Evolutionary conservation across 2,888 invertebrate genomes (phyloP).

Genomic region (Pseudolycoriella hygida): DNA sequence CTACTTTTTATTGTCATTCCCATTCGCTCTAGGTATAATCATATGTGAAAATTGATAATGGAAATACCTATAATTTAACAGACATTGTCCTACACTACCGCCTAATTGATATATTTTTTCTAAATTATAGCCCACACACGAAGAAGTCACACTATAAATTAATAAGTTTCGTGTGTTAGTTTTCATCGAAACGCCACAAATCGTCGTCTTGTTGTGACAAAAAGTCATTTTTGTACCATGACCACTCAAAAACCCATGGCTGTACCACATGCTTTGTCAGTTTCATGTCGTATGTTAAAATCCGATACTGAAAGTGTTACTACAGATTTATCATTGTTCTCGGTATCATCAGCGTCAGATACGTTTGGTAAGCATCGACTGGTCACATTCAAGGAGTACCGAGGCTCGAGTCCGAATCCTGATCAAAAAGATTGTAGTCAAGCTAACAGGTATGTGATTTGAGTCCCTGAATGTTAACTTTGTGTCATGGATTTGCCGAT

Average conservation of each 20-base stretch:
- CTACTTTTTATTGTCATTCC: too few relatives aligned
- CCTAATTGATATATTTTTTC: too few relatives aligned
- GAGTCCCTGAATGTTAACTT: not conserved
- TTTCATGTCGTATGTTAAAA: slow-evolving; percentile 46
- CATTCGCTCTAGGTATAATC: too few relatives aligned
- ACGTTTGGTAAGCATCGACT: slow-evolving; percentile 24
- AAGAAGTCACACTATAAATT: too few relatives aligned
- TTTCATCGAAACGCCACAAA: too few relatives aligned
- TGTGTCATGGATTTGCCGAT: not conserved
- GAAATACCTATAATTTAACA: too few relatives aligned
- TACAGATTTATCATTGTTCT: slow-evolving; percentile 64
- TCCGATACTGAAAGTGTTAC: slow-evolving; percentile 74
- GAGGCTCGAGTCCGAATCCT: slow-evolving; percentile 57
- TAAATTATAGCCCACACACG: too few relatives aligned
- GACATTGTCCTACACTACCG: too few relatives aligned
- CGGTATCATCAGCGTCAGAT: slow-evolving; percentile 48
- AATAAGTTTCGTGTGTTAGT: too few relatives aligned
- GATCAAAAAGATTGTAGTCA: slow-evolving; percentile 32
- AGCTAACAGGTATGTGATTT: slow-evolving; percentile 9
- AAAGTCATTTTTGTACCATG: too few relatives aligned
- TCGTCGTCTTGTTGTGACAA: too few relatives aligned
- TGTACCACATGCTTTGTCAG: slow-evolving; percentile 21
- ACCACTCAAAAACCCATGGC: slow-evolving; percentile 14
- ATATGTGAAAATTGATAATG: too few relatives aligned
- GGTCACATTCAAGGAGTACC: slow-evolving; percentile 32